Base-by-base conservation (phyloP, 1,140 invertebrate genomes). In the Radopholus similis region DNA sequence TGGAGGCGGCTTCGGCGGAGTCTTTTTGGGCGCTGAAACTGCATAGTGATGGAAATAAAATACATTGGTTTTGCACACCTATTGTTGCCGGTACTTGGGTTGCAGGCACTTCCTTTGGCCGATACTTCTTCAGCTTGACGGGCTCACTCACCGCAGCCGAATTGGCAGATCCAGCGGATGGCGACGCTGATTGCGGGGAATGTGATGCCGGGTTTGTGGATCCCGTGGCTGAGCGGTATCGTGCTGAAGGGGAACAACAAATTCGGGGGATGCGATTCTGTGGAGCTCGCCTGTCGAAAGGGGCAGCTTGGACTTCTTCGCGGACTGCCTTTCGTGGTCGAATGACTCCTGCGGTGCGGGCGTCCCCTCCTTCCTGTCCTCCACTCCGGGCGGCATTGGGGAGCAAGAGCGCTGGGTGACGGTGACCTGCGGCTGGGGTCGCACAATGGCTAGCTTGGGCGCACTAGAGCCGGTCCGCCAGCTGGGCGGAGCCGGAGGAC, bases 371-470 rank as follows among this genome's bases (percentile, higher is more conserved):
- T 49, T 32, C 55, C n/a, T 38, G n/a, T 5, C n/a, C 53, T 70
- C 30, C 18, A 54, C 35, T n/a, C 26, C 28, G 40, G 44, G 70
- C 38, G 72, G 73, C 73, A 74, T 74, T 9, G 72, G 73, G 13
- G 42, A 57, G 15, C 70, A 64, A 13, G 74, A 70, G 4, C 75
- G 28, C 21, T 75, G 63, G 40, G 56, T 72, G n/a, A 76, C 58
- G 6, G 59, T 72, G 15, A 76, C 67, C 57, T 76, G 74, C 2
- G 74, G 74, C 42, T 76, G 74, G 3, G 74, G 74, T 13, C 74
- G 49, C 4, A 77, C 73, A 54, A 76, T 62, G 11, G 74, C 72
- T 8, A 77, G 59, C 44, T 77, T 76, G n/a, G 74, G 58, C 4
- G 0, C 18, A 49, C 26, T 40, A 6, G 40, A 38, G 21, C 11